Conservation (phyloP, 2,797 vertebrate species). For the Balearica regulorum region DNA sequence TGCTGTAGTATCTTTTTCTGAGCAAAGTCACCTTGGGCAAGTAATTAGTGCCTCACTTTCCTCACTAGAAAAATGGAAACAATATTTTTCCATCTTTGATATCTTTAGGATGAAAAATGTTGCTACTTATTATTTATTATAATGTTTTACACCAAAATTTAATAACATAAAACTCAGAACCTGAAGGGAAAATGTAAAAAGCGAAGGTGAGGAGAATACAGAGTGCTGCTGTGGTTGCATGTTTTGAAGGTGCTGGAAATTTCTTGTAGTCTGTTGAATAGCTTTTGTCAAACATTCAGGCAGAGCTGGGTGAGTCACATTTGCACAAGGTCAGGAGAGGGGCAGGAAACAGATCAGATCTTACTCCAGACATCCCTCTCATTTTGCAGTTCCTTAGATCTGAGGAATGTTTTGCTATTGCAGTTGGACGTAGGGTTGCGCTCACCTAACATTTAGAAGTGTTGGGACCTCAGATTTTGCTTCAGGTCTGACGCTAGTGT, state of each 20-base stretch:
- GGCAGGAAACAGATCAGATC: not conserved
- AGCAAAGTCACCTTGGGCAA: constrained; percentile 30
- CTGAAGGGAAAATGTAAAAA: constrained; percentile 10
- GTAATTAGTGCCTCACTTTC: constrained; percentile 22
- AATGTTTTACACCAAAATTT: constrained; percentile 1
- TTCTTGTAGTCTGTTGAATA: not conserved
- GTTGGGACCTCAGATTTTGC: not conserved
- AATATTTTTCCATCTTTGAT: constrained; percentile 5
- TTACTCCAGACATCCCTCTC: not conserved
- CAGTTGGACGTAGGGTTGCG: not conserved
- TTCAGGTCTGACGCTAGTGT: not conserved
- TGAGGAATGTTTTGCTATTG: not conserved
- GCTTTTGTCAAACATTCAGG: not conserved
- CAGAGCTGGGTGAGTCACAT: not conserved
- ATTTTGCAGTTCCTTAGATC: not conserved
- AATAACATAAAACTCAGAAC: constrained; percentile 3
- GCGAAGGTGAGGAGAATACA: not conserved
- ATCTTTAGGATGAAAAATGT: constrained; percentile 19
- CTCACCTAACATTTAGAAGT: not conserved
- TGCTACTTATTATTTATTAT: constrained; percentile 19
- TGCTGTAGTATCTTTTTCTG: constrained; percentile 2
- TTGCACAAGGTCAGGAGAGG: not conserved
- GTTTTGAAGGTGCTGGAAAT: not conserved
- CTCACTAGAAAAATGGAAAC: not conserved
- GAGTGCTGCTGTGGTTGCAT: not conserved